Conservation (phyloP, 2,797 vertebrate genomes). For the Hoplostethus atlanticus region DNA sequence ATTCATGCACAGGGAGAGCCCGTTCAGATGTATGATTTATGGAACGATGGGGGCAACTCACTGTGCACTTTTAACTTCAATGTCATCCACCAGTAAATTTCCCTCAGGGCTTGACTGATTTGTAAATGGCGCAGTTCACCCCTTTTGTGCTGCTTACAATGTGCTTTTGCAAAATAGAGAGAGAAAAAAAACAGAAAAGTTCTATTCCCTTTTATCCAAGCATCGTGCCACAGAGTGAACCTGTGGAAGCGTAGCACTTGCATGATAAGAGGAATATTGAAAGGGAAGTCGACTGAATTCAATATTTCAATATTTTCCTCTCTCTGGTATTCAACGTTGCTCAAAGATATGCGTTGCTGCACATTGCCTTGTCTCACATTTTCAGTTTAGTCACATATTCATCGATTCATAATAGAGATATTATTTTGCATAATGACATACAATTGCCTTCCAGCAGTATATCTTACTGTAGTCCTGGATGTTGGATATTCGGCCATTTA, state of each 20-base stretch:
- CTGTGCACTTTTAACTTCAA: slow-evolving; percentile 81
- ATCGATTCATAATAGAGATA: slow-evolving; percentile 26
- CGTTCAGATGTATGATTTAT: slow-evolving; percentile 70
- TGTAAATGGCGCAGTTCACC: slow-evolving; percentile 76
- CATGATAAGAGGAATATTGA: slow-evolving; percentile 79
- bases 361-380: slow-evolving; percentile 14
- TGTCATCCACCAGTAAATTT: slow-evolving; percentile 79
- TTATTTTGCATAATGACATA: slow-evolving; percentile 32
- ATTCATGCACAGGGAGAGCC: slow-evolving; percentile 35
- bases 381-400: slow-evolving; percentile 19
- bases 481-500: slow-evolving; percentile 46
- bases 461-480: slow-evolving; percentile 23
- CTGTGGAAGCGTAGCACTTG: slow-evolving; percentile 76
- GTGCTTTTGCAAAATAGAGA: slow-evolving; percentile 76
- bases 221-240: slow-evolving; percentile 69
- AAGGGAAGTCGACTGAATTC: slow-evolving; percentile 62
- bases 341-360: slow-evolving; percentile 26
- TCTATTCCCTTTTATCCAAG: slow-evolving; percentile 77
- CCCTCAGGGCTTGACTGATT: slow-evolving; percentile 76
- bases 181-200: slow-evolving; percentile 68
- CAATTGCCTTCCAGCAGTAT: slow-evolving; percentile 23
- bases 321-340: slow-evolving; percentile 28
- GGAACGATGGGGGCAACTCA: slow-evolving; percentile 50
- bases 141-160: slow-evolving; percentile 79
- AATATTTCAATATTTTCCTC: slow-evolving; percentile 45